Evolutionary conservation across 2,888 invertebrate species (phyloP).

Genomic region (Ichneumoninae sp.): DNA sequence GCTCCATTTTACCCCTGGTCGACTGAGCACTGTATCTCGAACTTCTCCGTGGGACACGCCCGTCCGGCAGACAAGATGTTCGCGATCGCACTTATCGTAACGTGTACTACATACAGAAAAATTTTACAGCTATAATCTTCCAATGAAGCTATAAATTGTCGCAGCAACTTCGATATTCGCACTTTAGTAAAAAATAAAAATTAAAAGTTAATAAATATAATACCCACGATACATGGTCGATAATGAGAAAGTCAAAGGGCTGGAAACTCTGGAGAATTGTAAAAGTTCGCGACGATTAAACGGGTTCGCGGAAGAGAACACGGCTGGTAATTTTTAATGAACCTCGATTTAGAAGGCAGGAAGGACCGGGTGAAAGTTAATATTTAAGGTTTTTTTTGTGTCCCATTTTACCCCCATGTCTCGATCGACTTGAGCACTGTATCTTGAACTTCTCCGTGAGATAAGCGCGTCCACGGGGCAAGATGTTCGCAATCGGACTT

Average conservation of each 20-base stretch:
- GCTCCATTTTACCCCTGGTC: too few relatives aligned
- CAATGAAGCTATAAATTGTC: conserved; percentile 25
- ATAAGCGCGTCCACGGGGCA: too few relatives aligned
- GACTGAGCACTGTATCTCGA: too few relatives aligned
- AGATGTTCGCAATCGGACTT: background rate
- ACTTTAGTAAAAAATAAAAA: background rate
- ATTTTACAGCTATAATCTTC: background rate
- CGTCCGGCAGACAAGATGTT: background rate
- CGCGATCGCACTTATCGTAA: conserved; percentile 1
- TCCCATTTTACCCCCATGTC: too few relatives aligned
- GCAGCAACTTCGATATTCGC: background rate
- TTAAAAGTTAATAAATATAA: conserved; percentile 11
- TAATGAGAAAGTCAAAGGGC: conserved; percentile 3
- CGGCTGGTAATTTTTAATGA: background rate
- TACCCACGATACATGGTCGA: background rate
- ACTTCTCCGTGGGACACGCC: too few relatives aligned
- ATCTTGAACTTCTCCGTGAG: too few relatives aligned
- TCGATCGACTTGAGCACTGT: too few relatives aligned
- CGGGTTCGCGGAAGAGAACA: conserved; percentile 12
- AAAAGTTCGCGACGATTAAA: conserved; percentile 12
- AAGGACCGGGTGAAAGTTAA: too few relatives aligned
- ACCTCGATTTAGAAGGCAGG: too few relatives aligned
- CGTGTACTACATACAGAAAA: background rate
- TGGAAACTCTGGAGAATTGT: background rate
- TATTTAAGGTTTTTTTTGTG: too few relatives aligned